Evolutionary conservation across 2,797 vertebrate species (phyloP).

Genomic region (Scolopax bukidnonensis): DNA sequence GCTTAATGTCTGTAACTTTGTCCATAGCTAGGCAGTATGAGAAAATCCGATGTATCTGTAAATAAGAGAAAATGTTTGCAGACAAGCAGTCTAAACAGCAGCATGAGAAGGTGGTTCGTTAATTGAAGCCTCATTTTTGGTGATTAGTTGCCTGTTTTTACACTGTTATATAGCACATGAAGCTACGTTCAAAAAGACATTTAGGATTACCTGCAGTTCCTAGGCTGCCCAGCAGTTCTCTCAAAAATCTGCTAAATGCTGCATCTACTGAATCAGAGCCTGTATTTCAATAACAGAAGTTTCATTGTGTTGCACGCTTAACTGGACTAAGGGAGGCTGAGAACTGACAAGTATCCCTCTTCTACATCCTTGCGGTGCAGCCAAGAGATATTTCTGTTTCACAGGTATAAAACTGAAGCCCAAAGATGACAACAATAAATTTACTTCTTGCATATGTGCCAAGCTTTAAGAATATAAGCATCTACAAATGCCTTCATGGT

Average conservation of each 20-base stretch:
- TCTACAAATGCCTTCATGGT: neutral
- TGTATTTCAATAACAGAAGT: neutral
- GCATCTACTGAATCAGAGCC: neutral
- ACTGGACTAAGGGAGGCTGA: neutral
- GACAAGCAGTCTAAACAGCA: neutral
- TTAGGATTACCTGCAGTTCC: neutral
- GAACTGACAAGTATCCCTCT: neutral
- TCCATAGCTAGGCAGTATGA: neutral
- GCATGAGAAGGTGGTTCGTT: neutral
- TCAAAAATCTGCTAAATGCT: neutral
- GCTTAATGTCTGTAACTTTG: neutral
- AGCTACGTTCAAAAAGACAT: neutral
- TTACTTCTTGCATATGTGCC: neutral
- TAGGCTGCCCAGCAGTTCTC: neutral
- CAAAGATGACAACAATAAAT: neutral
- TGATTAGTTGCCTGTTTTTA: neutral
- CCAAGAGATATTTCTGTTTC: neutral
- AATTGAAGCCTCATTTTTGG: neutral
- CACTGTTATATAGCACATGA: neutral
- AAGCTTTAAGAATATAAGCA: neutral
- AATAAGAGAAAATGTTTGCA: neutral
- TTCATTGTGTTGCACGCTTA: neutral
- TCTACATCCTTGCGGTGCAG: neutral
- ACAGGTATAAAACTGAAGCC: neutral
- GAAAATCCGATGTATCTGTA: neutral